Conservation (phyloP, 2,797 vertebrate genomes). For the Astyanax mexicanus region DNA sequence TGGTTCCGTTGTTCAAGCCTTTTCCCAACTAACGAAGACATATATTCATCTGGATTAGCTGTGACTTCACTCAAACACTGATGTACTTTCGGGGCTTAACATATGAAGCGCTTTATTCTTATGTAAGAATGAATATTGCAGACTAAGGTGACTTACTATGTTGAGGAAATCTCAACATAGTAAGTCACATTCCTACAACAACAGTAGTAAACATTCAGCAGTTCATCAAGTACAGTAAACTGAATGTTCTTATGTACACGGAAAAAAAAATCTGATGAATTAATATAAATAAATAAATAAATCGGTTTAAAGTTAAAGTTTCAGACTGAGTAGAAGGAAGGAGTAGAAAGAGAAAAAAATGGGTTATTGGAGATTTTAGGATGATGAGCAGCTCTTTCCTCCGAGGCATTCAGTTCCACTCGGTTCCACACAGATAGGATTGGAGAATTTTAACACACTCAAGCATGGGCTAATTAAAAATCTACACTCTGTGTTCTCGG, state of each 20-base stretch:
- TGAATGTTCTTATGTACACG: background rate
- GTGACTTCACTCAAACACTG: conserved; percentile 9
- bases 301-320: background rate
- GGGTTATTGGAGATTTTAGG: conserved; percentile 39
- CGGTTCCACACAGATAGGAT: conserved; percentile 73
- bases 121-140: background rate
- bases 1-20: conserved; percentile 17
- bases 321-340: background rate
- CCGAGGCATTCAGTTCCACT: conserved; percentile 73
- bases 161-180: no score
- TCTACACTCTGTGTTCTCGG: conserved; percentile 70
- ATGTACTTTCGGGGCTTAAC: background rate
- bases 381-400: conserved; percentile 56
- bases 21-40: conserved; percentile 22
- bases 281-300: background rate
- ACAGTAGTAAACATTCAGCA: no score
- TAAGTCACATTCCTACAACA: no score
- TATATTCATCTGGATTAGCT: conserved; percentile 16
- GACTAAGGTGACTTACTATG: no score
- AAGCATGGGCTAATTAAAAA: conserved; percentile 81
- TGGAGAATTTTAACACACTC: conserved; percentile 74
- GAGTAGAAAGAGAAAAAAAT: conserved; percentile 3
- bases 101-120: background rate
- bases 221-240: background rate
- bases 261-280: background rate